Conservation (phyloP, 2,113 vertebrate genomes). For the Salvelinus sp. region DNA sequence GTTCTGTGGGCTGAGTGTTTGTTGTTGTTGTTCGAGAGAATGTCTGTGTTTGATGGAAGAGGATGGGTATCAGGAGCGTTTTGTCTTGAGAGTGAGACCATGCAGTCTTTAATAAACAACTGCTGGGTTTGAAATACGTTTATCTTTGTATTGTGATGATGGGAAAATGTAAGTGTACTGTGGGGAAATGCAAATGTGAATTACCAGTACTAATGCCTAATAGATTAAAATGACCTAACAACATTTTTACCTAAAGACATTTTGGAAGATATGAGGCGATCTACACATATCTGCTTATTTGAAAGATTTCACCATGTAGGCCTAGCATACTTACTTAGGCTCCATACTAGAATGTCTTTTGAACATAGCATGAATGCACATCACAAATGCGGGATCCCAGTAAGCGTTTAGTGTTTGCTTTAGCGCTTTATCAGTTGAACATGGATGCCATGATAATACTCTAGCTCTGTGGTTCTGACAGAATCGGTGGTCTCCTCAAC, state of each 20-base stretch:
- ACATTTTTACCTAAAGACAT: too few relatives aligned
- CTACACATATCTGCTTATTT: not conserved
- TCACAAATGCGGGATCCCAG: not conserved
- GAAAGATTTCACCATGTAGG: not conserved
- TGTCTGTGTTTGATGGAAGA: constrained; percentile 31
- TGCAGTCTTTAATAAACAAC: not conserved
- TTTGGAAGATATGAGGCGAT: not conserved
- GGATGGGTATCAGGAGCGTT: constrained; percentile 7
- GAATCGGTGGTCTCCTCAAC: not conserved
- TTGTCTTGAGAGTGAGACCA: not conserved
- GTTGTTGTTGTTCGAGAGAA: not conserved
- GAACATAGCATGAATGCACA: not conserved
- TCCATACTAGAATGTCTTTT: not conserved
- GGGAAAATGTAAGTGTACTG: constrained; percentile 30
- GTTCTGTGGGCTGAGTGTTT: not conserved
- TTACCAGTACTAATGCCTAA: too few relatives aligned
- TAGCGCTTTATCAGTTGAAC: not conserved
- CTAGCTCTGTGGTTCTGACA: not conserved
- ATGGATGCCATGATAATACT: not conserved
- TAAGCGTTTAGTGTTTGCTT: not conserved
- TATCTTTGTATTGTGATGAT: constrained; percentile 14
- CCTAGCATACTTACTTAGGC: not conserved
- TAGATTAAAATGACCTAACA: too few relatives aligned
- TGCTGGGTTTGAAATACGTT: not conserved
- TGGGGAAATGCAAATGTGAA: constrained; percentile 19